Conservation (phyloP, 64 coral and sea anemone genomes). For the Orbicella faveolata region DNA sequence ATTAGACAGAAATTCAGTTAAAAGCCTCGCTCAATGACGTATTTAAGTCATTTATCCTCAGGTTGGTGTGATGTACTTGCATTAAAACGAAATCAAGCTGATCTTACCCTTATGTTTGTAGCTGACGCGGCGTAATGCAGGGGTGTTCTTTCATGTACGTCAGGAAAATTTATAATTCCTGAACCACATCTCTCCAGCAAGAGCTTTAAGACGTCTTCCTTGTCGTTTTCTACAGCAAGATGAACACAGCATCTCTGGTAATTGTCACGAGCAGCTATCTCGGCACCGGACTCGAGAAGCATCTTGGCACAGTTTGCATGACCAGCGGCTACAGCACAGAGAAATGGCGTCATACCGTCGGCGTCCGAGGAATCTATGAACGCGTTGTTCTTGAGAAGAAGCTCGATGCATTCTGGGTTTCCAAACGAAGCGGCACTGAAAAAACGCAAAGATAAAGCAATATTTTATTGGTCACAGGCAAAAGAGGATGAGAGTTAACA, state of each 20-base stretch:
- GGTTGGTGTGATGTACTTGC: too few relatives aligned
- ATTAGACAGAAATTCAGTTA: not conserved
- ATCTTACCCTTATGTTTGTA: constrained; percentile 37
- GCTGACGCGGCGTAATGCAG: constrained; percentile 72
- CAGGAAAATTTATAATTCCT: constrained; percentile 49
- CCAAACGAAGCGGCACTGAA: constrained; percentile 21
- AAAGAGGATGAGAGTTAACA: not conserved
- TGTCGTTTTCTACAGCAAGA: constrained; percentile 73
- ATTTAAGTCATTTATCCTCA: too few relatives aligned
- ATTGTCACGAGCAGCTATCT: constrained; percentile 45
- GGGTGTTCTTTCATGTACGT: constrained; percentile 61
- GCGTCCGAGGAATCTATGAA: constrained; percentile 41
- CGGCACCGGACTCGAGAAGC: constrained; percentile 61
- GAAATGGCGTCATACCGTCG: constrained; percentile 61
- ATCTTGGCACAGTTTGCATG: constrained; percentile 24
- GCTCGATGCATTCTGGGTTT: constrained; percentile 38
- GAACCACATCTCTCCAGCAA: constrained; percentile 47
- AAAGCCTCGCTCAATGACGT: not conserved
- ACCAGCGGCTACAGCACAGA: constrained; percentile 58
- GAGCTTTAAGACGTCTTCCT: constrained; percentile 45
- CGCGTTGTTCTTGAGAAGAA: constrained; percentile 45
- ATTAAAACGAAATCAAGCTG: too few relatives aligned
- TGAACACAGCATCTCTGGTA: constrained; percentile 58
- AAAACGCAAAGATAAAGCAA: not conserved
- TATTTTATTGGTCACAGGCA: not conserved